phyloP scores from a whole-genome alignment of 2,888 invertebrate genomes.

The Eurytoma adleriae region DNA sequence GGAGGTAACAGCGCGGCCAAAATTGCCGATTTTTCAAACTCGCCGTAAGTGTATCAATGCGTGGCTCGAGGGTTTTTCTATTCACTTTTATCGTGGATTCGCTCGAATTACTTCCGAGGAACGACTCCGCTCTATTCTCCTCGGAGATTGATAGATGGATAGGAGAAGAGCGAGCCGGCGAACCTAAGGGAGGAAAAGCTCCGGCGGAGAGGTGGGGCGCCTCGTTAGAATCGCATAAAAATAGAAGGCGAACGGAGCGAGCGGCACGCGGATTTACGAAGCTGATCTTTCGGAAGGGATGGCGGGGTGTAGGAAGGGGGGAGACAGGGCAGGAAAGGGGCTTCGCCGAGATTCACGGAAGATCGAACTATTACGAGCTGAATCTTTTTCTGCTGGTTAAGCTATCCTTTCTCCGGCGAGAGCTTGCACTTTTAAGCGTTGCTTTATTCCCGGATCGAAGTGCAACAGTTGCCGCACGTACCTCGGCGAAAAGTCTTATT shows the following conservation, averaged over 20 bases:
- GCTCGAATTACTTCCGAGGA: not conserved
- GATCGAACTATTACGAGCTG: not conserved
- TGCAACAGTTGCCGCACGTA: conserved; percentile 21
- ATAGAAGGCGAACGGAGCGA: not conserved
- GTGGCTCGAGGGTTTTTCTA: not conserved
- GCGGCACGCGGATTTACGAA: not conserved
- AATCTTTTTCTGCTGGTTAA: conserved; percentile 17
- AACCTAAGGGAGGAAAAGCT: not conserved
- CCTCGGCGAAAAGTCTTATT: too few species aligned
- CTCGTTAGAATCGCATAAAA: conserved; percentile 11
- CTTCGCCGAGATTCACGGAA: not conserved
- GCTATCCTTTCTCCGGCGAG: not conserved
- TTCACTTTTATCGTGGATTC: not conserved
- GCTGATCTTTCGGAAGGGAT: too few species aligned
- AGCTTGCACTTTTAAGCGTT: not conserved
- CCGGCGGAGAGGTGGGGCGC: not conserved
- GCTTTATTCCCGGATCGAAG: not conserved
- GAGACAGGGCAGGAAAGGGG: not conserved
- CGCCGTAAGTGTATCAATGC: too few species aligned
- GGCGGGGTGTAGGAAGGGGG: not conserved
- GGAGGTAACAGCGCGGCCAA: too few species aligned
- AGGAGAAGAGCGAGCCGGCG: not conserved
- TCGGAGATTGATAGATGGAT: not conserved
- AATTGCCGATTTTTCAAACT: too few species aligned
- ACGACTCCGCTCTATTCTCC: not conserved